Conservation (phyloP, 2,888 invertebrate genomes). For the Lycaena phlaeas region DNA sequence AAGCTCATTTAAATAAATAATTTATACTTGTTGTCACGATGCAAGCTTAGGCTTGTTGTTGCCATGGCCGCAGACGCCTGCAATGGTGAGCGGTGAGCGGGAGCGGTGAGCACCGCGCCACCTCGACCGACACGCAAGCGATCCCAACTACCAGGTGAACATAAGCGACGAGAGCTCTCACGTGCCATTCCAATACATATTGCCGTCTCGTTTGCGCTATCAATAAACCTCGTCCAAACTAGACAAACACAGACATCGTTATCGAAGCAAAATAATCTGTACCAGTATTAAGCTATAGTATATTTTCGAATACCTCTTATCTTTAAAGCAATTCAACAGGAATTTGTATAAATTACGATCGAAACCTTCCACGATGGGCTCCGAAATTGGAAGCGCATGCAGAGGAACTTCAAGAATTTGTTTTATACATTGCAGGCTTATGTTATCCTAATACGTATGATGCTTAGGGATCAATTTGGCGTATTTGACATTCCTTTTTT, state of each 20-base stretch:
- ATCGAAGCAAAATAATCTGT: constrained; percentile 10
- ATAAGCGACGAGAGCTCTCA: constrained; percentile 27
- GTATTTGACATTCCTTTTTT: constrained; percentile 61
- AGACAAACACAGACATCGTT: constrained; percentile 24
- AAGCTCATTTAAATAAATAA: too few species aligned
- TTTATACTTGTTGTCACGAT: too few species aligned
- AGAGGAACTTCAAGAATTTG: constrained; percentile 52
- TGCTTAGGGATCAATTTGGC: constrained; percentile 69
- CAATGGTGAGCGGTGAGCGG: constrained; percentile 23
- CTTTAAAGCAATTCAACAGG: not conserved
- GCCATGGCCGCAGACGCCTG: not conserved
- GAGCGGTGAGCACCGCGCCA: constrained; percentile 58
- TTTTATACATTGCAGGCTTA: constrained; percentile 42
- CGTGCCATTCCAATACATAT: constrained; percentile 30
- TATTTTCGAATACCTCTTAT: constrained; percentile 7
- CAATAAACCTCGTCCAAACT: constrained; percentile 29
- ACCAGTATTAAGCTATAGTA: constrained; percentile 24
- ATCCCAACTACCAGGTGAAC: constrained; percentile 57
- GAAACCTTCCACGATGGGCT: constrained; percentile 35
- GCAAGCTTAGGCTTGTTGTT: too few species aligned
- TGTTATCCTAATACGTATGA: constrained; percentile 54
- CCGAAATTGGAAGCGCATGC: constrained; percentile 48
- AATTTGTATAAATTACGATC: constrained; percentile 18
- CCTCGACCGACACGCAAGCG: constrained; percentile 69
- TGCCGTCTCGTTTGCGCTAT: constrained; percentile 42